Base-by-base conservation (phyloP, 1,140 invertebrate genomes). In the Drosophila funebris region DNA sequence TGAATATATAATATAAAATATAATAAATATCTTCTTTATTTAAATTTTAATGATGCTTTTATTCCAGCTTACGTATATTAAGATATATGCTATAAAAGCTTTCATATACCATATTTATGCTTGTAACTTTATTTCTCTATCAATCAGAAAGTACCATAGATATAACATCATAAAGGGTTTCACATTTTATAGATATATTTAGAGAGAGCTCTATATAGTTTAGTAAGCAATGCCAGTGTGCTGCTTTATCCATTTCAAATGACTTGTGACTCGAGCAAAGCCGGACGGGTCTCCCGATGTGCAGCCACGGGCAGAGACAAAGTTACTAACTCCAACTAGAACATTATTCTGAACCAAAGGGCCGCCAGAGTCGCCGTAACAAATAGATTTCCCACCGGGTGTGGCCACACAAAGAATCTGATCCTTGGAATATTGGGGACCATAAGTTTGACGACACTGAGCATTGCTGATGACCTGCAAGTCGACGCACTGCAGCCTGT, bases 401-500 rank as follows among this genome's bases (percentile, higher is more conserved):
- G 80, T 68, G 3, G 48, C 67, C 1, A 68, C 79, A 64, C 81
- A 83, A 0, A 83, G 48, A 0, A 76, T 60, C 43, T 66, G 67
- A 5, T 44, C 53, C 3, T 63, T 29, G 3, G 76, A 18, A 0
- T 27, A 18, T 9, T 2, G 0, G 0, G 41, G 4, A 0, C 44
- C 43, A 13, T 52, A 83, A 14, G 29, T 29, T 2, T 57, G 14
- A 6, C 20, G 11, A 33, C 80, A 83, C 29, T 85, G 41, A 4
- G 7, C 16, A 16, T 85, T 76, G 39, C 56, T 6, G 37, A 83
- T 85, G 5, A 83, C 73, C 27, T 68, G 76, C 8, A 72, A 27
- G 9, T 85, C 61, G 41, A 85, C 68, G 73, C 80, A 83, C 41
- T 85, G 81, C 72, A 83, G 44, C 36, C 41, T 57, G 14, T 56